Conservation (phyloP, 2,113 vertebrate species). For the Istiophorus platypterus region DNA sequence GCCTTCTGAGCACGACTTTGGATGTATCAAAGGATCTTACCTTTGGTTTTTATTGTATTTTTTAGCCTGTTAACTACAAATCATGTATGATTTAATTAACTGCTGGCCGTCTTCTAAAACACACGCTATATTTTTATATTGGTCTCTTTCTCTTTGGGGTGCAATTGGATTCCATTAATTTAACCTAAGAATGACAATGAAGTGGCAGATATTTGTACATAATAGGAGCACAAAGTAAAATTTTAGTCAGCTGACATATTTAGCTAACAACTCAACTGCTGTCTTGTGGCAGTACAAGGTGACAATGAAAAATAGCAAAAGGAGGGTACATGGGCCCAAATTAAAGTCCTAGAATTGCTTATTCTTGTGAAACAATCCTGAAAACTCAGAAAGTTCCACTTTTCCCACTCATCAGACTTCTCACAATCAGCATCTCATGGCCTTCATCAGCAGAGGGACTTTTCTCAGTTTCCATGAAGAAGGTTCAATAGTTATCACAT, state of each 20-base stretch:
- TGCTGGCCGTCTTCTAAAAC: constrained; percentile 9
- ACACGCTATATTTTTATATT: neutral
- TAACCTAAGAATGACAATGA: neutral
- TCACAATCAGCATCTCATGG: neutral
- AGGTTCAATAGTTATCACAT: too few relatives aligned
- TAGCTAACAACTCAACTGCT: neutral
- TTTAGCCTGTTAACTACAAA: neutral
- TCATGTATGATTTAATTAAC: neutral
- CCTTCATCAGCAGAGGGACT: neutral
- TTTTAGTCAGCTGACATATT: neutral
- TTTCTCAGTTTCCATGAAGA: neutral
- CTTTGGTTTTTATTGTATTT: neutral
- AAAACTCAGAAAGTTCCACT: too few relatives aligned
- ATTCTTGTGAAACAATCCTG: too few relatives aligned
- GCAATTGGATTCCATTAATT: neutral
- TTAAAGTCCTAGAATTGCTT: too few relatives aligned
- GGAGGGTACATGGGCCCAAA: too few relatives aligned
- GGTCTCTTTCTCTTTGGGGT: neutral
- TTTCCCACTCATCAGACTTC: too few relatives aligned
- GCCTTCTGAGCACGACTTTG: neutral
- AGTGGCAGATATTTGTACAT: neutral
- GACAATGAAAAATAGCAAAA: too few relatives aligned
- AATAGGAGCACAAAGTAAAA: neutral
- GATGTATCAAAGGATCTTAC: neutral
- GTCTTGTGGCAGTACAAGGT: too few relatives aligned